Conservation (phyloP, 2,797 vertebrate genomes). For the Coccyzus lansbergi region DNA sequence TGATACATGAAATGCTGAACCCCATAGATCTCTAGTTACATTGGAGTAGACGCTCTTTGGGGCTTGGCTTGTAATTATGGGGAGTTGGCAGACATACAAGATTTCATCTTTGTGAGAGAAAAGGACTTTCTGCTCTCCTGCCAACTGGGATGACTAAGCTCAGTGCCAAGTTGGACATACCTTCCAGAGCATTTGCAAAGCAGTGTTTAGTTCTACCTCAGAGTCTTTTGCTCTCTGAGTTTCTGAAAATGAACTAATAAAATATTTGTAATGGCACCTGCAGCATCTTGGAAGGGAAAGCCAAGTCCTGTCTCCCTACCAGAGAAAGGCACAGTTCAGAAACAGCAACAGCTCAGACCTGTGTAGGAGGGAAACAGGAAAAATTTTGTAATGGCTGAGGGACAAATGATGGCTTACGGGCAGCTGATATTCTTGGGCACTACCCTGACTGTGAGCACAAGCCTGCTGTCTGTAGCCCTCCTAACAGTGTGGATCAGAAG, state of each 20-base stretch:
- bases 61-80: slow-evolving; percentile 45
- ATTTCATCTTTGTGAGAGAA: slow-evolving; percentile 46
- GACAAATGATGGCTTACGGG: background rate
- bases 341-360: background rate
- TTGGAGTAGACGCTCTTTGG: slow-evolving; percentile 18
- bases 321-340: background rate
- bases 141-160: background rate
- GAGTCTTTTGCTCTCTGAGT: background rate
- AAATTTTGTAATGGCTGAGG: background rate
- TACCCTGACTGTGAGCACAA: background rate
- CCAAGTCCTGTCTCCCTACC: background rate
- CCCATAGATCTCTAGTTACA: slow-evolving; percentile 39
- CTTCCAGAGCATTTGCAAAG: slow-evolving; percentile 27
- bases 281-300: background rate
- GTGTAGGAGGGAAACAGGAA: background rate
- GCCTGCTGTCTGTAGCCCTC: background rate
- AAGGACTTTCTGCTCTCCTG: slow-evolving; percentile 45
- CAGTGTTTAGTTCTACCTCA: background rate
- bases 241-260: slow-evolving; percentile 28
- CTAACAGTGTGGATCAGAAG: background rate
- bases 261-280: slow-evolving; percentile 59
- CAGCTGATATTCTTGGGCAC: background rate
- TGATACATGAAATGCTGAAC: slow-evolving; percentile 42
- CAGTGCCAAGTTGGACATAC: slow-evolving; percentile 1
- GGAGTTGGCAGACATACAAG: slow-evolving; percentile 43